These are phyloP conservation scores for Parasteatoda lunata DNA, from an alignment of 2,888 invertebrate species.

Conservation along the genomic window DNA sequence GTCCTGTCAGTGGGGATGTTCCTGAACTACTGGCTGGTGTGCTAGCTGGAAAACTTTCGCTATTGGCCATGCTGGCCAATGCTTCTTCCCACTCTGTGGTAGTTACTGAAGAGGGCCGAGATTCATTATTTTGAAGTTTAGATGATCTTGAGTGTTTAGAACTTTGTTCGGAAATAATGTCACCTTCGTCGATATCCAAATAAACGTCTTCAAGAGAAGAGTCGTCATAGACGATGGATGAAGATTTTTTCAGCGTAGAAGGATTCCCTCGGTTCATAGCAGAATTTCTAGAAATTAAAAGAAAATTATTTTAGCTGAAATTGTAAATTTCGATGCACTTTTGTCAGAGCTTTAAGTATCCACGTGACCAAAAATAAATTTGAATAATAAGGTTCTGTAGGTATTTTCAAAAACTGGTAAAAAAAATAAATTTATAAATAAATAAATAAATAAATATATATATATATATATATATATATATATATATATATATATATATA, in stretches of 20 bases:
- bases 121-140: slow-evolving; percentile 4
- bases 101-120: slow-evolving; percentile 22
- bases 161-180: slow-evolving; percentile 11
- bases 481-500: not conserved
- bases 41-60: slow-evolving; percentile 38
- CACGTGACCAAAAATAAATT: too few relatives aligned
- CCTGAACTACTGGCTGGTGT: slow-evolving; percentile 54
- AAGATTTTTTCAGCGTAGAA: slow-evolving; percentile 15
- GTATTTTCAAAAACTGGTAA: too few relatives aligned
- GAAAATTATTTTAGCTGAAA: too few relatives aligned
- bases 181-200: slow-evolving; percentile 40
- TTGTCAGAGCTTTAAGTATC: too few relatives aligned
- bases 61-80: slow-evolving; percentile 36
- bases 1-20: slow-evolving; percentile 49
- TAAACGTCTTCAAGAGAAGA: slow-evolving; percentile 50
- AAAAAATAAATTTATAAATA: too few relatives aligned
- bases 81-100: slow-evolving; percentile 61
- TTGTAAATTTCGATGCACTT: too few relatives aligned
- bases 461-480: not conserved
- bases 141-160: not conserved
- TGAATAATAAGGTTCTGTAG: too few relatives aligned
- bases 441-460: too few relatives aligned
- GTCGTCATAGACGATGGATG: slow-evolving; percentile 34
- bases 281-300: slow-evolving; percentile 18
- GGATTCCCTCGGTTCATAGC: slow-evolving; percentile 39